A percentile compares a stretch with the other conserved stretches of the same genome.
Evolutionary conservation across 2,797 vertebrate genomes (phyloP).

Genomic region (Onychomys arenicola): DNA sequence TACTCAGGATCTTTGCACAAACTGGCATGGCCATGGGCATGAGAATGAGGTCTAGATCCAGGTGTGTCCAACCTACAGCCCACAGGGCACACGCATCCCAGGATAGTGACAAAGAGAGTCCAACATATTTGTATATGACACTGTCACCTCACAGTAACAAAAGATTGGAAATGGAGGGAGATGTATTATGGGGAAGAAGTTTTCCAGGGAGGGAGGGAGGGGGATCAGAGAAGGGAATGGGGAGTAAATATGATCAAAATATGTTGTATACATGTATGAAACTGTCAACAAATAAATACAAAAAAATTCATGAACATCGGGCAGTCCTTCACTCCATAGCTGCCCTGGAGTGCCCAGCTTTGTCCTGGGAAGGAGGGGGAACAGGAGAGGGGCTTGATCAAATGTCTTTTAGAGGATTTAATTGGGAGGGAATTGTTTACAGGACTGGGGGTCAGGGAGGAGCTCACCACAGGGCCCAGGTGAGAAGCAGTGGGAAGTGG

Average conservation of each 20-base stretch:
- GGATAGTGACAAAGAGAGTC: neutral
- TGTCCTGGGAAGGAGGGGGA: neutral
- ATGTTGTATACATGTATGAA: neutral
- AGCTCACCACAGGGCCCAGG: neutral
- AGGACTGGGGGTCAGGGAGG: neutral
- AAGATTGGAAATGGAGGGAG: neutral
- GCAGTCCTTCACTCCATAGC: neutral
- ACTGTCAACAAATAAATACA: neutral
- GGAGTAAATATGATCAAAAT: neutral
- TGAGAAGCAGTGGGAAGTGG: neutral
- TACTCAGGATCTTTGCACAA: neutral
- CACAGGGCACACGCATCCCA: neutral
- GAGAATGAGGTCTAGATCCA: neutral
- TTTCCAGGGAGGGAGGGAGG: neutral
- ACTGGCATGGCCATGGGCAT: rapidly evolving
- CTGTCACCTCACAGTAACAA: neutral
- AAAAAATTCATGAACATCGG: too few relatives aligned
- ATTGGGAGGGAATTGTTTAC: neutral
- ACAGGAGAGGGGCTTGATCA: neutral
- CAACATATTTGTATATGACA: neutral
- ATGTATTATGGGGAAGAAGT: neutral
- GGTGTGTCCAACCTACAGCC: neutral
- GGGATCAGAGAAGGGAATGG: neutral
- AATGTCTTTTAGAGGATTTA: neutral
- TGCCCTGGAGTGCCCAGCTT: neutral